Conservation (phyloP, 2,797 vertebrate species). For the Galago senegalensis region DNA sequence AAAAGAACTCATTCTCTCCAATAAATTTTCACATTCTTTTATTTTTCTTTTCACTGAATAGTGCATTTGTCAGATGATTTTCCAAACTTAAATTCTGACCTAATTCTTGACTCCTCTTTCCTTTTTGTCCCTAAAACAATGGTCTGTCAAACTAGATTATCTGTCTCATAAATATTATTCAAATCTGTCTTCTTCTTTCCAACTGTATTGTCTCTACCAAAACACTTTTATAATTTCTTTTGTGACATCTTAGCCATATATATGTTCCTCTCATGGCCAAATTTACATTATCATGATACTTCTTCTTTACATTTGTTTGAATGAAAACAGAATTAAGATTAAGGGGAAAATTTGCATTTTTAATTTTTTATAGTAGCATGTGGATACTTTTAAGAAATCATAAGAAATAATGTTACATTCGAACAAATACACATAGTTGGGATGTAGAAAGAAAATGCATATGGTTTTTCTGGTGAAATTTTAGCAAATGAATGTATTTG, state of each 20-base stretch:
- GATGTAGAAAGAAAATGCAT: background rate
- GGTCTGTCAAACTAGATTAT: background rate
- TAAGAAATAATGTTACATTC: constrained; percentile 21
- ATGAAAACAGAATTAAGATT: background rate
- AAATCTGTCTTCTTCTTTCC: background rate
- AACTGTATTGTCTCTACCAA: background rate
- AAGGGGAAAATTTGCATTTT: background rate
- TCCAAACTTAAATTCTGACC: background rate
- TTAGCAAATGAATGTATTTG: background rate
- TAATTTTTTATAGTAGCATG: background rate
- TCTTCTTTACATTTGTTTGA: background rate
- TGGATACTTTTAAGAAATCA: background rate
- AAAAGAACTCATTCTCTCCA: background rate
- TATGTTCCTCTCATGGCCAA: background rate
- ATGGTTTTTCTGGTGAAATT: background rate
- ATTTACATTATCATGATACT: background rate
- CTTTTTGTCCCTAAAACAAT: background rate
- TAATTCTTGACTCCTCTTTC: background rate
- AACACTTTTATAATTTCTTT: background rate
- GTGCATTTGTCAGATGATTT: background rate
- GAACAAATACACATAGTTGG: background rate
- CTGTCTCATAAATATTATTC: background rate
- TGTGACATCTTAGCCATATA: background rate
- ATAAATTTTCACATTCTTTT: background rate
- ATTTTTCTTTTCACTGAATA: background rate